Base-by-base conservation (phyloP, 2,113 vertebrate species). In the Notiomystis cincta region DNA sequence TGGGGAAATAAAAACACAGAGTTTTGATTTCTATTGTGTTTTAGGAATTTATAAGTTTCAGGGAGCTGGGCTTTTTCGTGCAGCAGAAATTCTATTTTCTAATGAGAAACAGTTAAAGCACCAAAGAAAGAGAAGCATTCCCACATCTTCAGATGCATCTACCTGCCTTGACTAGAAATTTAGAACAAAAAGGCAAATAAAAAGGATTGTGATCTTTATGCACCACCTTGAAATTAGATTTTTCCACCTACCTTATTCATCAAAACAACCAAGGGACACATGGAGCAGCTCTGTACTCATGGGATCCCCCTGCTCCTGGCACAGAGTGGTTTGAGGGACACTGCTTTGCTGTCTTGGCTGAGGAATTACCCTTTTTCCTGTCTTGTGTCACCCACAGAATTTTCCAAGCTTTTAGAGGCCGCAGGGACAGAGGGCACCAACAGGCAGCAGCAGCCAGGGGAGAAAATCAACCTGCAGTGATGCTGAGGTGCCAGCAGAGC, bases 221-320 rank as follows among this genome's bases (percentile, higher is more conserved):
- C 8, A 15, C 19, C 47, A 57, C 35, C 67, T 66, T 37, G 56
- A 58, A 66, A 53, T 69, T 31, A 22, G 65, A 37, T 38, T 80
- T 82, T 50, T 69, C 42, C 50, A 45, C 62, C 50, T 9, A 30
- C 40, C 31, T 72, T 24, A 6, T 50, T 60, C 8, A 35, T 48
- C 62, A 60, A 38, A 86, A 64, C 2, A 6, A 33, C 20, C 33
- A 35, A 35, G 25, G 37, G 50, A 51, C 1, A 1, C 3, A 6
- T 2, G 1, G n/a, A 84, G 50, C 45, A 70, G 51, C 51, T 37
- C 38, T 2, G 10, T 23, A 4, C 17, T 82, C 47, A 6, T 0
- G 0, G 10, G 3, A n/a, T 33, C 20, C 28, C 47, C 48, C 35
- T 2, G 3, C n/a, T 78, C 69, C 65, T 33, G 37, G 18, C 27